These are phyloP conservation scores for Cotesia congregata DNA, from an alignment of 2,888 invertebrate genomes.

Conservation along the genomic window DNA sequence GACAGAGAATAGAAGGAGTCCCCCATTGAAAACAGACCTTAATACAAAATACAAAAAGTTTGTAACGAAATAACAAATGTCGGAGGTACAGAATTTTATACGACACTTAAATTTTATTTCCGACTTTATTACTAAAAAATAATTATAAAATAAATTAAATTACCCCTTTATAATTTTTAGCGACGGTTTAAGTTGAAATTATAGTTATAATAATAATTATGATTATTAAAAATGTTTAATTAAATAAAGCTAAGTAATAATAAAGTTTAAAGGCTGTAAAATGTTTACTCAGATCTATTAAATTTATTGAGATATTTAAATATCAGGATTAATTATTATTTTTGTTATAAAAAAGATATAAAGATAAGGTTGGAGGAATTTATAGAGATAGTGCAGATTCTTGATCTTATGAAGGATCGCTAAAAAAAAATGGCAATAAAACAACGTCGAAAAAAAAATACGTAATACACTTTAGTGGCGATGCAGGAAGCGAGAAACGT, in stretches of 20 bases:
- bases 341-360: not conserved
- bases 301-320: not conserved
- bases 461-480: slow-evolving; percentile 1
- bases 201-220: no score
- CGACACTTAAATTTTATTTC: not conserved
- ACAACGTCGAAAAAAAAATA: slow-evolving; percentile 19
- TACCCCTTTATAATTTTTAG: not conserved
- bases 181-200: no score
- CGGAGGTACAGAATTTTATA: not conserved
- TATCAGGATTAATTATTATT: not conserved
- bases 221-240: not conserved
- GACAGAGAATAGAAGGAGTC: slow-evolving; percentile 19
- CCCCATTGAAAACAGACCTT: not conserved
- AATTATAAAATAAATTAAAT: not conserved
- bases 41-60: no score
- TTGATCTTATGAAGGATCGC: slow-evolving; percentile 2
- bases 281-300: not conserved
- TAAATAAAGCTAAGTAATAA: not conserved
- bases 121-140: not conserved
- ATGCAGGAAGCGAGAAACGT: slow-evolving; percentile 49
- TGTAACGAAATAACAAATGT: no score
- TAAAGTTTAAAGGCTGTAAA: not conserved
- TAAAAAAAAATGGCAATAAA: slow-evolving; percentile 25
- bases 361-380: not conserved
- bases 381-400: not conserved